Percentiles rank a stretch among this genome's conserved stretches.
phyloP scores from a whole-genome alignment of 1,140 invertebrate species.

The Lucilia cuprina region DNA sequence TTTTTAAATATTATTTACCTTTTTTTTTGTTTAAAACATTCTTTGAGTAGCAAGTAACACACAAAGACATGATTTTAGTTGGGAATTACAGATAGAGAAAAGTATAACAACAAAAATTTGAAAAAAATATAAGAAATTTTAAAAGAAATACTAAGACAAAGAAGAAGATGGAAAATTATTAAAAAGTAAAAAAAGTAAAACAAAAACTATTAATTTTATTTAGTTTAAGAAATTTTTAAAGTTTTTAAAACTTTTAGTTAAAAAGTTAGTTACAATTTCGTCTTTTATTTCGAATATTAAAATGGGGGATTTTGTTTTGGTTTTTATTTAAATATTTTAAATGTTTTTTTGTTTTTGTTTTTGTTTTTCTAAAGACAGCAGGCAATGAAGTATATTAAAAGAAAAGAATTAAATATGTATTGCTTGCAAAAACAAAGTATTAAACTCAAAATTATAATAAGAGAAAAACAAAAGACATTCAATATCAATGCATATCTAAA shows the following conservation, averaged over 20 bases:
- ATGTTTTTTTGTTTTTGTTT: background rate
- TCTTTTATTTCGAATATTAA: background rate
- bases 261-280: background rate
- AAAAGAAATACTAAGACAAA: background rate
- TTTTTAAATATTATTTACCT: constrained; percentile 42
- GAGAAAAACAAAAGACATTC: constrained; percentile 20
- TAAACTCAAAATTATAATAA: background rate
- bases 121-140: background rate
- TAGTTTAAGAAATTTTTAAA: background rate
- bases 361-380: constrained; percentile 25
- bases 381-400: background rate
- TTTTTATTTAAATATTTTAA: background rate
- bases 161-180: background rate
- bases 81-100: background rate
- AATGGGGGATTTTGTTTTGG: background rate
- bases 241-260: background rate
- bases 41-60: constrained; percentile 29
- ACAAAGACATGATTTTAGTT: background rate
- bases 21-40: constrained; percentile 12
- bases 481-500: constrained; percentile 74
- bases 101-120: background rate
- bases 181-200: no score
- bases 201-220: no score
- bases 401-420: constrained; percentile 18
- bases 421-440: background rate